These are phyloP conservation scores for Drosophila hydei DNA, from an alignment of 1,140 invertebrate genomes.

Conservation along the genomic window DNA sequence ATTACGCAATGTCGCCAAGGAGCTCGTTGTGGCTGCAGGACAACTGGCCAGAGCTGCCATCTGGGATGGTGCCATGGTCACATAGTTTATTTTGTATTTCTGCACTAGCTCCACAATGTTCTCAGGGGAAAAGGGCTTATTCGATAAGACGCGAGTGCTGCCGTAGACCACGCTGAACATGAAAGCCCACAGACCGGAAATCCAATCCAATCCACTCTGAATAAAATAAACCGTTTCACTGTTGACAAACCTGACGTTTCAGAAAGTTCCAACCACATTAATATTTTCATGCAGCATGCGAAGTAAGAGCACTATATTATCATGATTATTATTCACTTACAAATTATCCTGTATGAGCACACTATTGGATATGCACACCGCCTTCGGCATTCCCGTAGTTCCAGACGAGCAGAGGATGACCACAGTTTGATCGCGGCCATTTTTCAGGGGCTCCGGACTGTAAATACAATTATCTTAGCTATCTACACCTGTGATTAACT, in stretches of 20 bases:
- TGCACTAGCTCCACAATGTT: conserved; percentile 44
- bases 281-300: too few relatives aligned
- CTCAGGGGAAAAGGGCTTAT: conserved; percentile 33
- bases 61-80: conserved; percentile 35
- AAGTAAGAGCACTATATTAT: too few relatives aligned
- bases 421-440: conserved; percentile 50
- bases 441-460: conserved; percentile 34
- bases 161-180: conserved; percentile 23
- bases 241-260: conserved; percentile 25
- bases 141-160: conserved; percentile 41
- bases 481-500: background rate
- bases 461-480: background rate
- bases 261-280: too few relatives aligned
- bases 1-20: conserved; percentile 14
- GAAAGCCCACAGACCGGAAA: conserved; percentile 40
- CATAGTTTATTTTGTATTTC: conserved; percentile 46
- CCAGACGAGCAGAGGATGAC: conserved; percentile 86
- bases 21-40: conserved; percentile 18
- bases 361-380: conserved; percentile 88
- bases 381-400: conserved; percentile 91
- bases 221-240: conserved; percentile 32
- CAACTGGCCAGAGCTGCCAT: conserved; percentile 31
- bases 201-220: conserved; percentile 43
- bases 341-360: conserved; percentile 19
- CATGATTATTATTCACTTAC: too few relatives aligned